Conservation (phyloP, 1,140 invertebrate genomes). For the Gonioctena quinquepunctata region DNA sequence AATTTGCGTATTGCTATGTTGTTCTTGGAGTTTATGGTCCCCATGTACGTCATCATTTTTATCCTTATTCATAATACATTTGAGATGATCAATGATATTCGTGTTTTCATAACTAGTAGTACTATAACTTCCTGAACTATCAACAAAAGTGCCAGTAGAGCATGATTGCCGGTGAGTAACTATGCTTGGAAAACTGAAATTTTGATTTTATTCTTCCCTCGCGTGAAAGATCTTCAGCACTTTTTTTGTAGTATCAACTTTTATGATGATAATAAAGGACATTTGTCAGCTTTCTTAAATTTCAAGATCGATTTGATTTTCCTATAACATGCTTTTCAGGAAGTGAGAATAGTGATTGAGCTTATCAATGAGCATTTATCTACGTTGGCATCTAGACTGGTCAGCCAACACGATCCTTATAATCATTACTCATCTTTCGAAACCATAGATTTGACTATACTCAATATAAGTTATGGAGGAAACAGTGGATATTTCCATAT, state of each 20-base stretch:
- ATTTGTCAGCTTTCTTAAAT: neutral
- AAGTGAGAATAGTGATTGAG: slow-evolving; percentile 16
- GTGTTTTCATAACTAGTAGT: too few species aligned
- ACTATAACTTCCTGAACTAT: too few species aligned
- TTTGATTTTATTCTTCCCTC: neutral
- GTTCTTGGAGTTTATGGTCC: too few species aligned
- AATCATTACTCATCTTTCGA: slow-evolving; percentile 17
- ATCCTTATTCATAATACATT: too few species aligned
- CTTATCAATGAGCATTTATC: slow-evolving; percentile 22
- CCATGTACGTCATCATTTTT: too few species aligned
- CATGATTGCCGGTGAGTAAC: too few species aligned
- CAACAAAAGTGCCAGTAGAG: too few species aligned
- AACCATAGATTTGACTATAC: slow-evolving; percentile 20
- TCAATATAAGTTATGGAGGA: slow-evolving; percentile 15
- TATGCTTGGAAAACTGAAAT: neutral
- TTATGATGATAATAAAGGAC: neutral
- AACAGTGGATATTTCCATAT: slow-evolving; percentile 7
- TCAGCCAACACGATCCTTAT: neutral
- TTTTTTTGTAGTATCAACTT: neutral
- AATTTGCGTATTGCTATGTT: too few species aligned
- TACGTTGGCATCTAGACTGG: slow-evolving; percentile 3
- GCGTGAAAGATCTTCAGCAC: neutral
- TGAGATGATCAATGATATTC: too few species aligned
- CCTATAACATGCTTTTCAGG: slow-evolving; percentile 15
- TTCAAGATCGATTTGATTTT: neutral